These are phyloP conservation scores for Drosophila lutescens DNA, from an alignment of 2,888 invertebrate species.

Conservation along the genomic window DNA sequence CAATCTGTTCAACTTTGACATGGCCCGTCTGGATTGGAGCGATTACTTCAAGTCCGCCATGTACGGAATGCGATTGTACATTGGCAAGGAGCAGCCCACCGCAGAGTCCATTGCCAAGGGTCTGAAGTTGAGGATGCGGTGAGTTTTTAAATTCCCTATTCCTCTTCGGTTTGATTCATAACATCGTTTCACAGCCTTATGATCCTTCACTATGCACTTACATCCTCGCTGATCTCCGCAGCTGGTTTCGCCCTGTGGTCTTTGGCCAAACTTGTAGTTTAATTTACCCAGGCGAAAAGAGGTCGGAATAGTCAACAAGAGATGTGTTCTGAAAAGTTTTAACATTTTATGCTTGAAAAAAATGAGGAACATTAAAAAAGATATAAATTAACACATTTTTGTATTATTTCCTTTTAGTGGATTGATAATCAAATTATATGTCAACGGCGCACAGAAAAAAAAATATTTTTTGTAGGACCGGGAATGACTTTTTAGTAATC, in stretches of 20 bases:
- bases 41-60: constrained; percentile 85
- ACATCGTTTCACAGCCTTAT: neutral
- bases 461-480: no score
- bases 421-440: no score
- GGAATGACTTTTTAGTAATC: no score
- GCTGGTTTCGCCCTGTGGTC: neutral
- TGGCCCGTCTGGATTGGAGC: constrained; percentile 89
- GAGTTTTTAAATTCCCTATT: neutral
- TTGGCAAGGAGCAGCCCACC: constrained; percentile 90
- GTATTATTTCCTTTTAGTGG: no score
- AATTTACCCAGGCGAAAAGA: neutral
- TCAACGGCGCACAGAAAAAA: no score
- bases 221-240: neutral
- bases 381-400: neutral
- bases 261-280: neutral
- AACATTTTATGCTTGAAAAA: neutral
- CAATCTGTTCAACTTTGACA: constrained; percentile 89
- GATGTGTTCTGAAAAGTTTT: neutral
- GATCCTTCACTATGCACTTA: constrained; percentile 9
- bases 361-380: neutral
- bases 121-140: neutral
- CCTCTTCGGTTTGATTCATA: neutral
- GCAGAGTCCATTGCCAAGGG: constrained; percentile 84
- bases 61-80: constrained; percentile 89
- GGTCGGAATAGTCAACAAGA: no score